These are phyloP conservation scores for Tethea ocularis DNA, from an alignment of 2,888 invertebrate genomes.

Conservation along the genomic window DNA sequence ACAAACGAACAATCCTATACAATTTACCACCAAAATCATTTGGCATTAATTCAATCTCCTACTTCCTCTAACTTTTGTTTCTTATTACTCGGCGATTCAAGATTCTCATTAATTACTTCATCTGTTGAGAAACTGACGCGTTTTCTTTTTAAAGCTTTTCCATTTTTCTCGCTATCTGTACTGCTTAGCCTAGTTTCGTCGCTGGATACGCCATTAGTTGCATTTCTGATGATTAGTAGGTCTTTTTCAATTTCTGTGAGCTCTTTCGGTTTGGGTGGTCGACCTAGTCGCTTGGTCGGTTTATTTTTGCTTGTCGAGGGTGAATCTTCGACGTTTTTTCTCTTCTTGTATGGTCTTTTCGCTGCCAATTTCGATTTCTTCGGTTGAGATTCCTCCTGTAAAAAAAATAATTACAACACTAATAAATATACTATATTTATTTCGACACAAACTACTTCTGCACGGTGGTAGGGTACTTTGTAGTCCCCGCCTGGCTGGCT, in stretches of 20 bases:
- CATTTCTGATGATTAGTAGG: conserved; percentile 69
- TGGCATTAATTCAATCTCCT: conserved; percentile 25
- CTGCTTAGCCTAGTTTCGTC: conserved; percentile 58
- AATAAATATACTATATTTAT: too few relatives aligned
- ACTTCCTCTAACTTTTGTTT: conserved; percentile 31
- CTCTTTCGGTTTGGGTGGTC: conserved; percentile 63
- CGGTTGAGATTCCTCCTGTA: conserved; percentile 65
- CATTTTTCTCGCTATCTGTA: conserved; percentile 44
- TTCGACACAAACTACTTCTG: too few relatives aligned
- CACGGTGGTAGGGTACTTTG: too few relatives aligned
- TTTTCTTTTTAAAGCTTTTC: conserved; percentile 56
- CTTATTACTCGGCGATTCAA: conserved; percentile 29
- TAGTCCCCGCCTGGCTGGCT: too few relatives aligned
- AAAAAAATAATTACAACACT: neutral
- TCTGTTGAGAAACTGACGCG: conserved; percentile 31
- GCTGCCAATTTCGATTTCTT: conserved; percentile 56
- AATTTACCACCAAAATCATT: neutral
- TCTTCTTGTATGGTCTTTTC: conserved; percentile 67
- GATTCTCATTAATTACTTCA: conserved; percentile 33
- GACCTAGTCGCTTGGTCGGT: conserved; percentile 51
- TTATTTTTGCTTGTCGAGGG: conserved; percentile 53
- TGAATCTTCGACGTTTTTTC: conserved; percentile 60
- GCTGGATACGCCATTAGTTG: conserved; percentile 60
- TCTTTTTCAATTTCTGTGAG: conserved; percentile 76
- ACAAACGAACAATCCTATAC: conserved; percentile 1